Evolutionary conservation across 1,140 invertebrate genomes (phyloP), one percentile per base, ranked within the genome.

Genomic region (Drosophila nigrodunni): DNA sequence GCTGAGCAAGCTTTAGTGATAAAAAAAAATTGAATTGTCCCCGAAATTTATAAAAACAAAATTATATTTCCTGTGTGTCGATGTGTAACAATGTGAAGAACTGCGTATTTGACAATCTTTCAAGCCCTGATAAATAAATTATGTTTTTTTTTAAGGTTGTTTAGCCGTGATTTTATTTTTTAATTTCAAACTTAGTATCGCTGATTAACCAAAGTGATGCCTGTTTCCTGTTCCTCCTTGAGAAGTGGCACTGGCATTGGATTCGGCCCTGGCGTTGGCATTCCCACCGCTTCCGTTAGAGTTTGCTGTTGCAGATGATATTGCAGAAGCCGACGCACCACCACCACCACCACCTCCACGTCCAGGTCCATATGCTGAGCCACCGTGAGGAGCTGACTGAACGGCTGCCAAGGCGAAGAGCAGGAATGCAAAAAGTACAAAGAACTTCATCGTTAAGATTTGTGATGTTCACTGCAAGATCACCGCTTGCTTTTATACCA

Each of bases 401-500:
- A 57, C 55, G 8, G 49, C 30, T 1, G 34, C 47, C 41, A 76
- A 9, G 13, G 68, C 60, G 41, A 72, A 11, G 30, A 75, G 57
- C 18, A 70, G 41, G 69, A 75, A 43, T 13, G 50, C 10, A 15
- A 75, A 70, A 7, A 75, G 44, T 9, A 62, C 11, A 11, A 70
- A 69, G 65, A 75, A 75, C 66, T 70, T 76, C 68, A 72, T 71
- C 13, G 50, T 71, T 47, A 18, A 7, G 13, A 18, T 25, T 30
- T 37, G 18, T 30, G 52, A 50, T 60, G 49, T 25, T 30, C 11
- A 52, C n/a, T 62, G 58, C 7, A 37, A 41, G 39, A 49, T 64
- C 7, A 3, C 10, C 9, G 43, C 11, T 7, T n/a, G 59, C 68
- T 57, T 71, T 64, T 71, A 71, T 71, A 71, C 58, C 39, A 52